These are phyloP conservation scores for Manis javanica DNA, from an alignment of 2,797 vertebrate species.

Conservation along the genomic window DNA sequence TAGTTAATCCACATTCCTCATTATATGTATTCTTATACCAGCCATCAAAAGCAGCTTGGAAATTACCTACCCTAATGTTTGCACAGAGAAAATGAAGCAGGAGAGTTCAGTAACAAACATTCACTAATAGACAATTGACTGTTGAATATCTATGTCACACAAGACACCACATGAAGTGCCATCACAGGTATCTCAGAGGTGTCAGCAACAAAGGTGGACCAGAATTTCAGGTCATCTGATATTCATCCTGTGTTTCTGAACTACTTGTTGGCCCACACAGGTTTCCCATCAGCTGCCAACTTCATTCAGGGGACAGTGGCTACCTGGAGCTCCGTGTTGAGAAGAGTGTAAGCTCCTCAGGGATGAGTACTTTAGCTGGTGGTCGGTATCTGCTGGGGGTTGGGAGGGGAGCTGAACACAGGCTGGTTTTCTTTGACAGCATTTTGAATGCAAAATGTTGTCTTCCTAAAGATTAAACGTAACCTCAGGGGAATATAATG, in stretches of 20 bases:
- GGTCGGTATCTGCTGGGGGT: background rate
- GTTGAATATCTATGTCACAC: background rate
- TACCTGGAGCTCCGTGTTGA: background rate
- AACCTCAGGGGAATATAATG: background rate
- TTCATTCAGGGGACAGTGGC: background rate
- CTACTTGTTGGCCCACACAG: background rate
- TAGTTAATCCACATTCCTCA: background rate
- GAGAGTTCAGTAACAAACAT: background rate
- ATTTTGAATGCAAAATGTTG: background rate
- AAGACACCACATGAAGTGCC: background rate
- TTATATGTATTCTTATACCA: background rate
- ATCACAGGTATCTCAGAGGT: background rate
- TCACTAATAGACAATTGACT: background rate
- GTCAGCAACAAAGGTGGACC: background rate
- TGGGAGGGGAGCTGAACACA: background rate
- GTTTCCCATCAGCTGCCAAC: background rate
- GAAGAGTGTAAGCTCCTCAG: background rate
- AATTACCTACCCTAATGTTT: background rate
- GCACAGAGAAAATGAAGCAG: background rate
- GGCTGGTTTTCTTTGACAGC: background rate
- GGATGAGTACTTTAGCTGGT: background rate
- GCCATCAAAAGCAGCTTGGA: background rate
- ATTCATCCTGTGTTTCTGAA: background rate
- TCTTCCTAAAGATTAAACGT: constrained; percentile 7
- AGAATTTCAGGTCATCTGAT: background rate